phyloP scores from a whole-genome alignment of 2,113 vertebrate species.

The Scartelaos histophorus region DNA sequence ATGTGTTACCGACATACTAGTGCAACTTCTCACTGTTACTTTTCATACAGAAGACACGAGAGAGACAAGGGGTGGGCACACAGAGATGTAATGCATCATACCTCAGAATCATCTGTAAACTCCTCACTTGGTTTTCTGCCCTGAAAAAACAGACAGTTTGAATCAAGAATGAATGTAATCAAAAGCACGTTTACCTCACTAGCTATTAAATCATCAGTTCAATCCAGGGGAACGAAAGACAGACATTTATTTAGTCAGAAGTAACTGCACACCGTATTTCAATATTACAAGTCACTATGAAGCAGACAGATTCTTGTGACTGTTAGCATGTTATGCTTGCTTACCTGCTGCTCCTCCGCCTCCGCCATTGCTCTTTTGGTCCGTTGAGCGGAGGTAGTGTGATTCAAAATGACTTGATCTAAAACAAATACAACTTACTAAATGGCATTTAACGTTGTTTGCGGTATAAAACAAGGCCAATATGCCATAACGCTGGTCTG shows the following conservation, averaged over 20 bases:
- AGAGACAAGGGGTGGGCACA: not conserved
- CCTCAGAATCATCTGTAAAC: constrained; percentile 95
- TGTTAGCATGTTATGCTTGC: constrained; percentile 56
- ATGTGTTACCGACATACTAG: constrained; percentile 37
- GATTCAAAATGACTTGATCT: not conserved
- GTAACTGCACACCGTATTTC: not conserved
- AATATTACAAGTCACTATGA: not conserved
- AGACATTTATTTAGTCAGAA: not conserved
- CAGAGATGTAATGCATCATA: constrained; percentile 72
- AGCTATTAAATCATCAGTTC: not conserved
- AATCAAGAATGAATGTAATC: constrained; percentile 9
- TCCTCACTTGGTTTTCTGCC: constrained; percentile 83
- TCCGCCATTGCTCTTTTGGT: constrained; percentile 81
- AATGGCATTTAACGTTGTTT: not conserved
- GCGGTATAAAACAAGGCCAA: not conserved
- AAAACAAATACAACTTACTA: not conserved
- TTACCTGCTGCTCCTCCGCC: constrained; percentile 86
- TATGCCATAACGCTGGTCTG: constrained; percentile 31
- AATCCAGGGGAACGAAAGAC: not conserved
- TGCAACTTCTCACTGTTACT: constrained; percentile 23
- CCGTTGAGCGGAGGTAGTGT: not conserved
- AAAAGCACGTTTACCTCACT: not conserved
- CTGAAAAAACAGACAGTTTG: constrained; percentile 72
- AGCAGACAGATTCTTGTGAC: not conserved
- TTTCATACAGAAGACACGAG: not conserved